Evolutionary conservation across 2,797 vertebrate species (phyloP), one percentile per base, ranked within the genome.

Genomic region (Myotis myotis): DNA sequence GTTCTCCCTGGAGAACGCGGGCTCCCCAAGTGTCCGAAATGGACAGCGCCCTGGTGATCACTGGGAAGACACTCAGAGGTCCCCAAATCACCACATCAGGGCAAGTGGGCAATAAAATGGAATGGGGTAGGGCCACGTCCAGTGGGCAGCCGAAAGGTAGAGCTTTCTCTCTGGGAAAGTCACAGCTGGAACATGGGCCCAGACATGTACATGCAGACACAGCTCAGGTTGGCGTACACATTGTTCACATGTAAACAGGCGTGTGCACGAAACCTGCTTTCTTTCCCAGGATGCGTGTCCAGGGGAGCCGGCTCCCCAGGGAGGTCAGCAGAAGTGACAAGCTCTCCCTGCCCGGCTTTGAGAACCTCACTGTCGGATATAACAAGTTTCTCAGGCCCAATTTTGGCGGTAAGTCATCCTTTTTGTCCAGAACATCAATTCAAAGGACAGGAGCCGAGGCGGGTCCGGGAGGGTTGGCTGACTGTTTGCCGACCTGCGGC

Each of bases 351-450:
- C 98, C 99, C 19, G 99, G 99, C 53, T 99, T 99, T 94, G 98
- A 99, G 96, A 99, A 98, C 97, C 98, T 99, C 96, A 99, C 99
- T 94, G 97, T 98, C 83, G 99, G 99, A 90, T 99, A 99, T 96
- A 99, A 99, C 97, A 99, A 99, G 93, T 99, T 99, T 95, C 98
- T 99, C 78, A 98, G 99, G 92, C 99, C 99, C 78, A 99, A 98
- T 97, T 99, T 99, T 76, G 99, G 99, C 10, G 99, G 99, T 99
- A 98, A 0, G 98, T 97, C 86, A 60, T 83, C 33, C 38, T 84
- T 72, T 78, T 64, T 62, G 74, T 20, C 51, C 38, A 85, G 38
- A 38, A 70, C 44, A 57, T 70, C 53, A 22, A 23, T 55, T 92
- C 38, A 0, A 68, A 70, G n/a, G 33, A 38, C 5, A n/a, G 79